Percentiles rank a stretch among this genome's conserved stretches.
These are phyloP conservation scores for Corvus cornix DNA, from an alignment of 2,113 vertebrate species.

Conservation along the genomic window DNA sequence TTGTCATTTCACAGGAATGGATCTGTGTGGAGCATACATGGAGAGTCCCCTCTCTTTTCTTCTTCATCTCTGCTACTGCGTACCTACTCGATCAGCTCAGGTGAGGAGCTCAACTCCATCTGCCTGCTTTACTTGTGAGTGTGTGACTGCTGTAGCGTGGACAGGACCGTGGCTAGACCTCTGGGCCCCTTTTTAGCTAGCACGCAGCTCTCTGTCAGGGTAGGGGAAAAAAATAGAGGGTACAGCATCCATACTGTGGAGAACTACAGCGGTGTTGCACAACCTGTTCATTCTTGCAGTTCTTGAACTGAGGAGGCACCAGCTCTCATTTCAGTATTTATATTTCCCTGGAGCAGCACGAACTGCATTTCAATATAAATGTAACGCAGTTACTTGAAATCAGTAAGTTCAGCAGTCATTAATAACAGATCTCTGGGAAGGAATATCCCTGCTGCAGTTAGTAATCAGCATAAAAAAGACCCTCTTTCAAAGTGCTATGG, in stretches of 20 bases:
- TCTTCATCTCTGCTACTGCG: too few species aligned
- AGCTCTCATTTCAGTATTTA: constrained; percentile 60
- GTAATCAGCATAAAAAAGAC: constrained; percentile 43
- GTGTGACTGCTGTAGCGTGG: too few species aligned
- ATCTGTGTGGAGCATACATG: too few species aligned
- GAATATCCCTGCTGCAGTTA: constrained; percentile 47
- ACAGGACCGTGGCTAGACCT: too few species aligned
- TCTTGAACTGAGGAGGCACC: not conserved
- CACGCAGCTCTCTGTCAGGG: too few species aligned
- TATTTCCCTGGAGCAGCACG: constrained; percentile 65
- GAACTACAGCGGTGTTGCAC: not conserved
- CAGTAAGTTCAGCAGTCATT: constrained; percentile 72
- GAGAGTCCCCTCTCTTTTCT: too few species aligned
- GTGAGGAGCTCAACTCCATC: too few species aligned
- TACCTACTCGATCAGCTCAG: too few species aligned
- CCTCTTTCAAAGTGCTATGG: constrained; percentile 26
- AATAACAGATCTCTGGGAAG: constrained; percentile 70
- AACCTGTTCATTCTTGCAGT: not conserved
- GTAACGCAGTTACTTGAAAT: constrained; percentile 72
- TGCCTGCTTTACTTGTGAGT: too few species aligned
- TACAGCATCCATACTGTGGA: not conserved
- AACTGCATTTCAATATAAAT: constrained; percentile 64
- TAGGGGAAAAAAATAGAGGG: not conserved
- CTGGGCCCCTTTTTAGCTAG: too few species aligned
- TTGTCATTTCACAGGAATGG: too few species aligned